phyloP scores from a whole-genome alignment of 2,888 invertebrate species.

The Synanthedon andrenaeformis region DNA sequence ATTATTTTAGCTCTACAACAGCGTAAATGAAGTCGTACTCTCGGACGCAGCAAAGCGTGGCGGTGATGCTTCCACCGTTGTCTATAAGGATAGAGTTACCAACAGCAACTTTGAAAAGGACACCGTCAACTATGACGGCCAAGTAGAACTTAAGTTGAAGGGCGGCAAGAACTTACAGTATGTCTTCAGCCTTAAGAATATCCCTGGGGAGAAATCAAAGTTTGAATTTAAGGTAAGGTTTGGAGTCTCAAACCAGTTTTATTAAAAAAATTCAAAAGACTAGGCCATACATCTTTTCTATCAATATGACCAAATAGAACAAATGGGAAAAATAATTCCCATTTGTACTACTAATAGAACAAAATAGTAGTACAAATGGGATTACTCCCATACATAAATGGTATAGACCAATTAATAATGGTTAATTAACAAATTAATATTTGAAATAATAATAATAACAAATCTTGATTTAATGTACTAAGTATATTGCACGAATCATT shows the following conservation, averaged over 20 bases:
- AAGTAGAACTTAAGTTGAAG: conserved; percentile 38
- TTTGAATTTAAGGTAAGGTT: conserved; percentile 41
- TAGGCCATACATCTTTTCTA: too few relatives aligned
- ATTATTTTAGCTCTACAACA: conserved; percentile 31
- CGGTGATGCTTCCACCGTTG: conserved; percentile 36
- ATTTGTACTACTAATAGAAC: too few relatives aligned
- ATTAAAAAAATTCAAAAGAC: too few relatives aligned
- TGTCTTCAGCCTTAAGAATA: conserved; percentile 30
- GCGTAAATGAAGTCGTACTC: conserved; percentile 30
- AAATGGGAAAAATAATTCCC: too few relatives aligned
- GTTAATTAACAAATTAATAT: too few relatives aligned
- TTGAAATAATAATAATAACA: too few relatives aligned
- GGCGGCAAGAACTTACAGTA: conserved; percentile 43
- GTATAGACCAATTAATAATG: too few relatives aligned
- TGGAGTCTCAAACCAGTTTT: background rate
- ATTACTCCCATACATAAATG: too few relatives aligned
- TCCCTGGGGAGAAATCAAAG: conserved; percentile 35
- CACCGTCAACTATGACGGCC: conserved; percentile 39
- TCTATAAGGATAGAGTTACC: conserved; percentile 37
- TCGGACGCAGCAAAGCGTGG: conserved; percentile 49
- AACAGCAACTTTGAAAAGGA: conserved; percentile 38
- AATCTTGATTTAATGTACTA: too few relatives aligned
- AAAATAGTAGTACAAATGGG: too few relatives aligned
- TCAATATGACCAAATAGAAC: too few relatives aligned
- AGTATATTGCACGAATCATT: too few relatives aligned